Evolutionary conservation across 2,113 vertebrate genomes (phyloP).

Genomic region (Callithrix jacchus): DNA sequence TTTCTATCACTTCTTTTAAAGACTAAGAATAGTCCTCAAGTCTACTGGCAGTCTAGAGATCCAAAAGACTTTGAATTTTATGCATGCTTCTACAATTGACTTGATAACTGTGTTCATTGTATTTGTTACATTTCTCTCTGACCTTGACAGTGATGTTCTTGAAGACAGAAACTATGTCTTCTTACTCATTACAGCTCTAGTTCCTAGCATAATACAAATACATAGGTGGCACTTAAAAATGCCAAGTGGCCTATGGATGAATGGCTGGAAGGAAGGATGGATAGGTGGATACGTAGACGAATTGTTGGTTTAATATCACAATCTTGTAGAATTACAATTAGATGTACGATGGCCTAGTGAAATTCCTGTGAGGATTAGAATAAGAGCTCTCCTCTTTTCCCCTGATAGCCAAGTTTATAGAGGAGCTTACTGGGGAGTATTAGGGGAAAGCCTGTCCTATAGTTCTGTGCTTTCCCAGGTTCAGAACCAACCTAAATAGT

Average conservation of each 20-base stretch:
- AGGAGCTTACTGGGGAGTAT: background rate
- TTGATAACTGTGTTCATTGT: background rate
- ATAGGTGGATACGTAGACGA: background rate
- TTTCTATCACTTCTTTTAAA: slow-evolving; percentile 33
- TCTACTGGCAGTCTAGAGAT: background rate
- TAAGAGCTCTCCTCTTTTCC: background rate
- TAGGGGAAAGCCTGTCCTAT: background rate
- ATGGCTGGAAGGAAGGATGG: background rate
- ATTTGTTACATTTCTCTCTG: background rate
- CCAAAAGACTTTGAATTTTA: background rate
- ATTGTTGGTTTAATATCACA: background rate
- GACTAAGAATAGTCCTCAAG: background rate
- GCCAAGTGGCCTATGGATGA: background rate
- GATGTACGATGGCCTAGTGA: background rate
- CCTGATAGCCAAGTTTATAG: background rate
- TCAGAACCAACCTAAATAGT: background rate
- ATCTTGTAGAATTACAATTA: background rate
- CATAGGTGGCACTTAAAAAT: background rate
- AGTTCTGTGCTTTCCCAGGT: background rate
- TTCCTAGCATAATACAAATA: background rate
- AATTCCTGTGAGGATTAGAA: background rate
- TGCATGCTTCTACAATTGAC: background rate
- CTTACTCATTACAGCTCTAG: background rate
- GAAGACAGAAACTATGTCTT: background rate
- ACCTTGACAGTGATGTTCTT: background rate